Evolutionary conservation across 1,140 invertebrate species (phyloP).

Genomic region (Aphidius ervi): DNA sequence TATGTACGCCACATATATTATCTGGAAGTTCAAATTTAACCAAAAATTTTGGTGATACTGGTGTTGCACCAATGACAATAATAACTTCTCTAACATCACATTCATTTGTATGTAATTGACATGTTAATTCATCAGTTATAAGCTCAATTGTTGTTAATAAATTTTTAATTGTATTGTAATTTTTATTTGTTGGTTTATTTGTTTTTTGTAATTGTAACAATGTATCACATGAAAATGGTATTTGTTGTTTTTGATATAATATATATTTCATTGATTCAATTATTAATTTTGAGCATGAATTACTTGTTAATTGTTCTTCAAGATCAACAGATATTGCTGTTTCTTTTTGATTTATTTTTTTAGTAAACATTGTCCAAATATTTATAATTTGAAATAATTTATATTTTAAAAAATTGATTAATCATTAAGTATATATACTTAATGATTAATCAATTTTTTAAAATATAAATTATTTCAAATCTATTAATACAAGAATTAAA

Average conservation of each 20-base stretch:
- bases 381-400: too few species aligned
- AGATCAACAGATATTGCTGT: constrained; percentile 37
- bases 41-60: constrained; percentile 43
- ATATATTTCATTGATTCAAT: constrained; percentile 48
- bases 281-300: constrained; percentile 40
- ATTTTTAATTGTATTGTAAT: constrained; percentile 32
- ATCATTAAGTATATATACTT: too few species aligned
- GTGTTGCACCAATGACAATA: constrained; percentile 44
- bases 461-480: too few species aligned
- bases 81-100: constrained; percentile 43
- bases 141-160: constrained; percentile 33
- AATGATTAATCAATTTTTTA: too few species aligned
- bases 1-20: too few species aligned
- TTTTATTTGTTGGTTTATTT: constrained; percentile 37
- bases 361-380: constrained; percentile 31
- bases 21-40: constrained; percentile 40
- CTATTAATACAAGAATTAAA: too few species aligned
- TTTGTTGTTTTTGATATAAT: constrained; percentile 48
- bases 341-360: constrained; percentile 27
- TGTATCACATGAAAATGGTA: constrained; percentile 45
- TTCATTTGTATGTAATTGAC: constrained; percentile 35
- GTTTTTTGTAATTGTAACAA: constrained; percentile 33
- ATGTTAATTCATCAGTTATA: constrained; percentile 36
- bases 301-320: constrained; percentile 43
- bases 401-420: too few species aligned